Evolutionary conservation across 2,113 vertebrate species (phyloP).

Genomic region (Lophochroa leadbeateri): DNA sequence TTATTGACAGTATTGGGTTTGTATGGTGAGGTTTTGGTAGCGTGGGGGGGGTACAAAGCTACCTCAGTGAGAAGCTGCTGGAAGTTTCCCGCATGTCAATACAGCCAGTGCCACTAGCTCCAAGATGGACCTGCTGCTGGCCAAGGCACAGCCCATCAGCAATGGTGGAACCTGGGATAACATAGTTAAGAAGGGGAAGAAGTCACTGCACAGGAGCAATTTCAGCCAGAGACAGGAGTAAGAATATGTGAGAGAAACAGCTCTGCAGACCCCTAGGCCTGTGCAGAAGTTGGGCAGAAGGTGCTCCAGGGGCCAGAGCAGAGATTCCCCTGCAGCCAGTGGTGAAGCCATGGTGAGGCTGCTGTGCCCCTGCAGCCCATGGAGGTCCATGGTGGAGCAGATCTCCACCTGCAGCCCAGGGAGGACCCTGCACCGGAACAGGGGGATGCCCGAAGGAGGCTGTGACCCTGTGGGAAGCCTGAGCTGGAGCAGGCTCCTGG

Average conservation of each 20-base stretch:
- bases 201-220: neutral
- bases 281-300: neutral
- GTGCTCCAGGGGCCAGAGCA: neutral
- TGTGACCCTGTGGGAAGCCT: neutral
- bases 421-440: neutral
- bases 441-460: neutral
- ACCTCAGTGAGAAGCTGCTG: neutral
- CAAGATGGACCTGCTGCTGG: neutral
- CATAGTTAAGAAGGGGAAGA: neutral
- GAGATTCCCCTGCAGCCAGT: neutral
- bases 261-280: neutral
- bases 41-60: neutral
- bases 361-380: neutral
- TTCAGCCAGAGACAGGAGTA: neutral
- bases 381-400: neutral
- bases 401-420: neutral
- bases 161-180: neutral
- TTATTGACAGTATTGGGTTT: neutral
- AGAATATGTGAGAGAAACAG: neutral
- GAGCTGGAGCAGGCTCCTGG: neutral
- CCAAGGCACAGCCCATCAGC: neutral
- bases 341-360: neutral
- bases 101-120: neutral
- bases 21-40: neutral
- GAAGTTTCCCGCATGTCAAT: neutral